Percentiles rank a stretch among this genome's conserved stretches.
phyloP scores from a whole-genome alignment of 2,113 vertebrate genomes.

The Natator depressus region DNA sequence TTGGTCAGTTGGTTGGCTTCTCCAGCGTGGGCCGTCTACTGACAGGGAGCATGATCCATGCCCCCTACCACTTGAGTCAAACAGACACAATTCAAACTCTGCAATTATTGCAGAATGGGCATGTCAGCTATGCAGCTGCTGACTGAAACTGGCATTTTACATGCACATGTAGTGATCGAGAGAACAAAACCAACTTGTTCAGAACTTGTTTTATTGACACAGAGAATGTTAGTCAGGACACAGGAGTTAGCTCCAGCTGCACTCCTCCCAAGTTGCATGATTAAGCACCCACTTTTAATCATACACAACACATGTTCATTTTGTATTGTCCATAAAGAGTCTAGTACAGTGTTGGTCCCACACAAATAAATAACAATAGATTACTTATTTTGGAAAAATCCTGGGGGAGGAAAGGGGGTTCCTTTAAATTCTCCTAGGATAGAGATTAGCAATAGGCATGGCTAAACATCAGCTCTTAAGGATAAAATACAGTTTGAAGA shows the following conservation, averaged over 20 bases:
- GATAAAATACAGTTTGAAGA: not conserved
- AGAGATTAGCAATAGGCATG: not conserved
- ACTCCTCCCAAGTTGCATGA: slow-evolving; percentile 9
- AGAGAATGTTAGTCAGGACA: slow-evolving; percentile 40
- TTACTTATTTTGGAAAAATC: not conserved
- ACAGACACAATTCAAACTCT: not conserved
- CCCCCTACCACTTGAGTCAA: not conserved
- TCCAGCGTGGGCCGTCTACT: too few relatives aligned
- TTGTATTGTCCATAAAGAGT: not conserved
- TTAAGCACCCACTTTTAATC: not conserved
- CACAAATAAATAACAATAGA: not conserved
- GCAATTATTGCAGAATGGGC: not conserved
- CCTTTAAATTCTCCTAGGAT: not conserved
- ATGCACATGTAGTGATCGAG: not conserved
- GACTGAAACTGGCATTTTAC: not conserved
- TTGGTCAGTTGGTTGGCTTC: too few relatives aligned
- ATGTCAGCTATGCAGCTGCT: not conserved
- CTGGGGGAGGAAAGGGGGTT: not conserved
- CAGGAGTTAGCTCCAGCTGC: not conserved
- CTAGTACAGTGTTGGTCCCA: not conserved
- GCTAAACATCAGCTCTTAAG: not conserved
- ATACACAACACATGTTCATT: not conserved
- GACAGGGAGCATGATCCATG: too few relatives aligned
- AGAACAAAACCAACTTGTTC: not conserved
- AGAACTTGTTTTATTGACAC: not conserved